Percentiles rank a stretch among this genome's conserved stretches.
Evolutionary conservation across 2,888 invertebrate species (phyloP).

Genomic region (Watsonalla cultraria): DNA sequence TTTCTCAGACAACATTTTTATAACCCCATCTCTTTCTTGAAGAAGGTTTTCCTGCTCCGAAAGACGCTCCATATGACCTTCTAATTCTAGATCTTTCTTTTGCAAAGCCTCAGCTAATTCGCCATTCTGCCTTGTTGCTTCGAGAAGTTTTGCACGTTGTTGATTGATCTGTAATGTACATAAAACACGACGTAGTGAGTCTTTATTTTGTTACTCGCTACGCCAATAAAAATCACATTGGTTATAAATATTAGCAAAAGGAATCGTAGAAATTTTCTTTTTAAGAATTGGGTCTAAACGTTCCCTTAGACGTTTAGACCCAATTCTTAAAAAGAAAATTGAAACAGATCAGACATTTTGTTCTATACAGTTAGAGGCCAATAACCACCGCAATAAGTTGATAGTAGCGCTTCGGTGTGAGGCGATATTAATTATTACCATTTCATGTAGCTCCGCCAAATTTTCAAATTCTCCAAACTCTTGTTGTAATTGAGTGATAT

Average conservation of each 20-base stretch:
- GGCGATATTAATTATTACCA: slow-evolving; percentile 29
- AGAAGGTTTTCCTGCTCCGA: slow-evolving; percentile 38
- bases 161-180: slow-evolving; percentile 37
- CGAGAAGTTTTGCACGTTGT: slow-evolving; percentile 45
- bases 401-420: too few species aligned
- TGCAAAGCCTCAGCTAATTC: slow-evolving; percentile 45
- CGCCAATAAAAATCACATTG: too few species aligned
- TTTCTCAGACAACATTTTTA: slow-evolving; percentile 52
- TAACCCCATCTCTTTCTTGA: slow-evolving; percentile 41
- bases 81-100: slow-evolving; percentile 44
- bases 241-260: too few species aligned
- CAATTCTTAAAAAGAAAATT: too few species aligned
- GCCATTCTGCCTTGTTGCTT: slow-evolving; percentile 41
- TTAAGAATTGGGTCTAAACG: too few species aligned
- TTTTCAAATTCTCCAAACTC: slow-evolving; percentile 57
- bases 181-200: not conserved
- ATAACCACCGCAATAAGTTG: too few species aligned
- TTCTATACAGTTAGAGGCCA: not conserved
- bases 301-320: too few species aligned
- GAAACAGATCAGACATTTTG: too few species aligned
- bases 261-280: too few species aligned
- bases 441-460: slow-evolving; percentile 46
- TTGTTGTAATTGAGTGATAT: slow-evolving; percentile 49
- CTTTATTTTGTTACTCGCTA: too few species aligned
- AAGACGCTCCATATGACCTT: slow-evolving; percentile 30